These are phyloP conservation scores for Gobiocypris rarus DNA, from an alignment of 2,113 vertebrate genomes.

Conservation along the genomic window DNA sequence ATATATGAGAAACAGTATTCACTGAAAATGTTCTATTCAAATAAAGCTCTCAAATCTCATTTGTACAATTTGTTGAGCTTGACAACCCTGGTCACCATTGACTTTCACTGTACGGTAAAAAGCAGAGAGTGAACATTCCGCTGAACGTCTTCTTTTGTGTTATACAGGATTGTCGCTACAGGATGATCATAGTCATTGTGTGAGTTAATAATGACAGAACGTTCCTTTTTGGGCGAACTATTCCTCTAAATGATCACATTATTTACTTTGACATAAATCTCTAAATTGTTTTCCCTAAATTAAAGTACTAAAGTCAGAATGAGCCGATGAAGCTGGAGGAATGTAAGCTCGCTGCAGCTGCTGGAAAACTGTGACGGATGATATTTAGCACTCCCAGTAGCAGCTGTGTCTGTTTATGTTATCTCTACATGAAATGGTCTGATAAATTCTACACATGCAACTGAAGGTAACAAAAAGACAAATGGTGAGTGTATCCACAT, in stretches of 20 bases:
- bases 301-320: background rate
- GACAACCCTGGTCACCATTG: background rate
- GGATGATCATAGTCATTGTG: background rate
- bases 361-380: slow-evolving; percentile 17
- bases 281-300: background rate
- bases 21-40: background rate
- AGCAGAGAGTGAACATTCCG: background rate
- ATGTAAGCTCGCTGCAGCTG: background rate
- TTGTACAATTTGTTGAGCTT: background rate
- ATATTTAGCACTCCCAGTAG: slow-evolving; percentile 24
- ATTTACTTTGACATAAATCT: background rate
- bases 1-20: background rate
- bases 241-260: background rate
- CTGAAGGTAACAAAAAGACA: background rate
- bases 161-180: background rate
- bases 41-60: background rate
- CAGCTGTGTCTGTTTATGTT: slow-evolving; percentile 31
- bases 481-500: background rate
- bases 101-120: background rate
- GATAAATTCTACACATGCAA: background rate
- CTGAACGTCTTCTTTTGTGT: background rate
- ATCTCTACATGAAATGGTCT: background rate
- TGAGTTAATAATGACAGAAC: background rate
- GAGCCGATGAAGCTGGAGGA: background rate
- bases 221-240: background rate